Evolutionary conservation across 1,140 invertebrate species (phyloP).

Genomic region (Xylocopa sonorina): DNA sequence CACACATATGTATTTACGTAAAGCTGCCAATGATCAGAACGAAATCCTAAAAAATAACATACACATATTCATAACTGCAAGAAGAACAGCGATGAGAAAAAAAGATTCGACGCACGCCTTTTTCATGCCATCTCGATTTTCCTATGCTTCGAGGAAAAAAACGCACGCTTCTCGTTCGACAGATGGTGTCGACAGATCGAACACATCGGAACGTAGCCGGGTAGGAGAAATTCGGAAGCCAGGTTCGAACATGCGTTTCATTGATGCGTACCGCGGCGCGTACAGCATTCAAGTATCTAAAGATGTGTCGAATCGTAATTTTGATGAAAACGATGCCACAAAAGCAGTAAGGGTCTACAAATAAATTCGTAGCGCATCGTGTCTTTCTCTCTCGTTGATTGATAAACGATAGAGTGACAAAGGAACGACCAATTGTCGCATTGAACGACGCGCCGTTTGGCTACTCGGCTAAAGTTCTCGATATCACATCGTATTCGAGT

Average conservation of each 20-base stretch:
- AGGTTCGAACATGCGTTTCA: neutral
- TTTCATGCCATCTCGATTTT: slow-evolving; percentile 35
- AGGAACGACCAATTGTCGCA: slow-evolving; percentile 1
- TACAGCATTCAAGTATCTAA: neutral
- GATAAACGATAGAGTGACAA: slow-evolving; percentile 3
- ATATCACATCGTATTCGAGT: neutral
- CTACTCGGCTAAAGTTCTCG: slow-evolving; percentile 2
- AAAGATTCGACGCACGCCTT: slow-evolving; percentile 15
- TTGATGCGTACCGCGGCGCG: neutral
- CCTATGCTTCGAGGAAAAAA: slow-evolving; percentile 15
- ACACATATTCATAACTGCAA: neutral
- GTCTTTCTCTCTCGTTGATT: neutral
- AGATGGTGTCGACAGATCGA: slow-evolving; percentile 43
- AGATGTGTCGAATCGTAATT: neutral
- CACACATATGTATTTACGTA: no score
- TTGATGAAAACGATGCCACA: neutral
- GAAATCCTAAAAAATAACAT: neutral
- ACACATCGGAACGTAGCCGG: neutral
- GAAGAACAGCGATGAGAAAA: neutral
- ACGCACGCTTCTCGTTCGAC: slow-evolving; percentile 31
- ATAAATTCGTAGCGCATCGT: neutral
- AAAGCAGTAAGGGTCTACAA: neutral
- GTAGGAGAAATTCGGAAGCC: slow-evolving; percentile 14
- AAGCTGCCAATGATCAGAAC: no score
- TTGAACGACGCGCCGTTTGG: slow-evolving; percentile 12